Evolutionary conservation across 2,797 vertebrate genomes (phyloP).

Genomic region (Tauraco hartlaubi): DNA sequence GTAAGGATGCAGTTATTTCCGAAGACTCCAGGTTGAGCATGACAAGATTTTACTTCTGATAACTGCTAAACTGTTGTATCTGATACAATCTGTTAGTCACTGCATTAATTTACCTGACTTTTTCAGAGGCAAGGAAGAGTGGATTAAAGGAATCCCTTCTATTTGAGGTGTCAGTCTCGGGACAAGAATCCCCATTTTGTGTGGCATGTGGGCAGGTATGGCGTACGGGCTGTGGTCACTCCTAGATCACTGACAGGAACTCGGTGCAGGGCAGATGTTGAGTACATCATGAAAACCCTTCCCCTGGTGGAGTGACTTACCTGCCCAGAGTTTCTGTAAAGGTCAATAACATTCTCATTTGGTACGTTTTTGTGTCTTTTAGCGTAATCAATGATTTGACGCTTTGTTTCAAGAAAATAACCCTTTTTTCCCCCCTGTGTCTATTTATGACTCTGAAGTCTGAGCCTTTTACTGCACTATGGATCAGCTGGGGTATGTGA

Average conservation of each 20-base stretch:
- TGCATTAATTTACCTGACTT: background rate
- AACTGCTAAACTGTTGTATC: background rate
- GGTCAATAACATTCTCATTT: background rate
- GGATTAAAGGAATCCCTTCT: background rate
- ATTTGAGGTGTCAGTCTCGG: background rate
- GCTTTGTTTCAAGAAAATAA: constrained; percentile 25
- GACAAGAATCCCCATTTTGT: background rate
- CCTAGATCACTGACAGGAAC: background rate
- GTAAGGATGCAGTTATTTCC: background rate
- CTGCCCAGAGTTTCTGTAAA: background rate
- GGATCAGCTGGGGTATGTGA: constrained; percentile 80
- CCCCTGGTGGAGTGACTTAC: background rate
- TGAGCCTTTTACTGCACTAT: constrained; percentile 62
- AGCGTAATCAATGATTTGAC: background rate
- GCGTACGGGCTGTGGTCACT: background rate
- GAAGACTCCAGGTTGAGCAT: background rate
- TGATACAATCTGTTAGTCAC: background rate
- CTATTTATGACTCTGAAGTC: constrained; percentile 47
- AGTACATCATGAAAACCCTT: background rate
- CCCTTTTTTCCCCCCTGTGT: background rate
- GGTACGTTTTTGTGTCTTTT: background rate
- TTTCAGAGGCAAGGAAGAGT: background rate
- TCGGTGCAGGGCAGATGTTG: background rate
- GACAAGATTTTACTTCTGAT: background rate
- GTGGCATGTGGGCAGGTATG: accelerated